Percentiles rank a stretch among this genome's conserved stretches.
phyloP scores from a whole-genome alignment of 2,888 invertebrate species.

The Caenorhabditis zanzibari region DNA sequence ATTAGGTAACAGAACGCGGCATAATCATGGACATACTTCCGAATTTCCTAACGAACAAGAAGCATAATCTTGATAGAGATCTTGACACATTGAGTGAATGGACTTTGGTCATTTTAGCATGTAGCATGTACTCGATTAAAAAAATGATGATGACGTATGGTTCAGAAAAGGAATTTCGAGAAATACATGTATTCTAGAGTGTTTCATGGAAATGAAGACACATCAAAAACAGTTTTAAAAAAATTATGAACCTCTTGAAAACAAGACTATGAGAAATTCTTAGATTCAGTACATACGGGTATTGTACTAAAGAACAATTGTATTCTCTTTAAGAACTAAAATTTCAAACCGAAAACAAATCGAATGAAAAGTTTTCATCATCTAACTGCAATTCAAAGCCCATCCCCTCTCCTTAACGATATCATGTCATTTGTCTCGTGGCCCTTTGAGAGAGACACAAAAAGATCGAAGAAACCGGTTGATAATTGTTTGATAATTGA shows the following conservation, averaged over 20 bases:
- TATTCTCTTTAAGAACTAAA: background rate
- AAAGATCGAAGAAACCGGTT: conserved; percentile 39
- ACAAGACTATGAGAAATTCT: too few relatives aligned
- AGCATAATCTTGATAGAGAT: conserved; percentile 19
- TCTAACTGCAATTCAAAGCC: conserved; percentile 16
- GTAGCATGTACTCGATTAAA: background rate
- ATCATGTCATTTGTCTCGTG: conserved; percentile 24
- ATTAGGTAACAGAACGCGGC: background rate
- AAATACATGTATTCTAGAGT: too few relatives aligned
- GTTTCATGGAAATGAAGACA: too few relatives aligned
- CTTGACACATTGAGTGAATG: background rate
- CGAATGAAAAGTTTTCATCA: conserved; percentile 17
- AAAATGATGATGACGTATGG: conserved; percentile 8
- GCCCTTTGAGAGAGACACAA: conserved; percentile 9
- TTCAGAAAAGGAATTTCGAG: background rate
- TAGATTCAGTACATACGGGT: too few relatives aligned
- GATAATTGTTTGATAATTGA: conserved; percentile 36
- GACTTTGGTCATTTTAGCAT: conserved; percentile 13
- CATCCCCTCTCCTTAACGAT: conserved; percentile 3
- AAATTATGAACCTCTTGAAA: too few relatives aligned
- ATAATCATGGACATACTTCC: background rate
- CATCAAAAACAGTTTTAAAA: too few relatives aligned
- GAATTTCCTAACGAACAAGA: background rate
- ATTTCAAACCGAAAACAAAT: background rate
- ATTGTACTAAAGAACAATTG: background rate